A percentile compares a stretch with the other conserved stretches of the same genome.
Conservation (phyloP, 53 echinoderm and acorn worm genomes). For the Patiria pectinifera region DNA sequence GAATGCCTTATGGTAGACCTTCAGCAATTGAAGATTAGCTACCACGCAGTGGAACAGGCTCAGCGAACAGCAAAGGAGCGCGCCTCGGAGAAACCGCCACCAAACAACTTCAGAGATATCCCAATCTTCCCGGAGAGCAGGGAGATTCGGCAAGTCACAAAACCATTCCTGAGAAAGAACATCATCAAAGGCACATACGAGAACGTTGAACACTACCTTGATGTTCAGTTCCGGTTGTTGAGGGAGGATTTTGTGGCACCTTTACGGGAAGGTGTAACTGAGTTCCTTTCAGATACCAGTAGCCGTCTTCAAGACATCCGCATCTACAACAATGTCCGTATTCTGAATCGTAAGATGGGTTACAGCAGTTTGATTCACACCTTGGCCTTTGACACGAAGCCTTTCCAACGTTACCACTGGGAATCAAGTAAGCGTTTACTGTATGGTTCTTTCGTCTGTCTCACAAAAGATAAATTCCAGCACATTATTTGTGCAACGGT, state of each 20-base stretch:
- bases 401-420: slow-evolving; percentile 73
- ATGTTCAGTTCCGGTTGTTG: slow-evolving; percentile 87
- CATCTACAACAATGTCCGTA: slow-evolving; percentile 70
- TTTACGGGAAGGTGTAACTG: slow-evolving; percentile 79
- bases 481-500: slow-evolving; percentile 74
- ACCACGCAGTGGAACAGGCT: slow-evolving; percentile 32
- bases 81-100: slow-evolving; percentile 62
- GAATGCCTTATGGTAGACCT: not conserved
- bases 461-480: slow-evolving; percentile 78
- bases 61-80: slow-evolving; percentile 11
- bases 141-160: slow-evolving; percentile 61
- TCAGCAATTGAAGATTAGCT: slow-evolving; percentile 11
- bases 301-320: slow-evolving; percentile 68
- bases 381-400: slow-evolving; percentile 60
- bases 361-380: slow-evolving; percentile 54
- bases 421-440: slow-evolving; percentile 75
- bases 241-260: slow-evolving; percentile 92
- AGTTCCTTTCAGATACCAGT: slow-evolving; percentile 59
- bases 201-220: slow-evolving; percentile 84
- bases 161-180: slow-evolving; percentile 81
- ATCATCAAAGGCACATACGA: slow-evolving; percentile 73
- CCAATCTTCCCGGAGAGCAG: slow-evolving; percentile 70
- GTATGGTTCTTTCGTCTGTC: slow-evolving; percentile 83
- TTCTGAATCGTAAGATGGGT: not conserved
- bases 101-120: slow-evolving; percentile 78